Conservation (phyloP, 2,797 vertebrate genomes). For the Sebastes aleutianus region DNA sequence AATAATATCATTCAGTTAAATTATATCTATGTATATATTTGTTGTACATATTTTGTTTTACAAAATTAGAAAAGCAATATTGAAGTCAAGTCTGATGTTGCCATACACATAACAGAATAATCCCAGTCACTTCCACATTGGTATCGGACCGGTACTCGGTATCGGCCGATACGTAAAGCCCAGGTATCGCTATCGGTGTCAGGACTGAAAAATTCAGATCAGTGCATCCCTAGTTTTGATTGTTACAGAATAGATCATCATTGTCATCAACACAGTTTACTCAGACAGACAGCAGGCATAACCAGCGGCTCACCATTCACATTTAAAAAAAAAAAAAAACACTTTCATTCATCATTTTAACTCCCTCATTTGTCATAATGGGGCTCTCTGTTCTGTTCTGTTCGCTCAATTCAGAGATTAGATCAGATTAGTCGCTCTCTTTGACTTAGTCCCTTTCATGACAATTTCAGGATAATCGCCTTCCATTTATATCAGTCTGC, state of each 20-base stretch:
- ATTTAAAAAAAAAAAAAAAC: not conserved
- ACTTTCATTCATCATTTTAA: not conserved
- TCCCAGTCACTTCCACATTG: no score
- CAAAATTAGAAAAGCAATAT: no score
- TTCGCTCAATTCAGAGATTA: not conserved
- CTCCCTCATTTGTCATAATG: not conserved
- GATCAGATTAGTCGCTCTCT: not conserved
- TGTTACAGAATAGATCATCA: not conserved
- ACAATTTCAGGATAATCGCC: slow-evolving; percentile 21
- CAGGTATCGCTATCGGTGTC: no score
- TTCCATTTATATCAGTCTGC: not conserved
- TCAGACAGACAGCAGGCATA: not conserved
- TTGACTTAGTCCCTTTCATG: not conserved
- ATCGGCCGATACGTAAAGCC: no score
- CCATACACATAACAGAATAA: no score
- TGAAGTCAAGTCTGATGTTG: no score
- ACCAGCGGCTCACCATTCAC: not conserved
- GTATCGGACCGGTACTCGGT: no score
- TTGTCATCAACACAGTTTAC: not conserved
- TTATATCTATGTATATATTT: no score
- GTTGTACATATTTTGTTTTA: no score
- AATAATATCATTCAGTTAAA: no score
- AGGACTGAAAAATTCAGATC: no score
- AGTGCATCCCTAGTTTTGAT: not conserved
- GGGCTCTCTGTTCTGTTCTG: not conserved